Evolutionary conservation across 2,888 invertebrate genomes (phyloP).

Genomic region (Saturnia pavonia): DNA sequence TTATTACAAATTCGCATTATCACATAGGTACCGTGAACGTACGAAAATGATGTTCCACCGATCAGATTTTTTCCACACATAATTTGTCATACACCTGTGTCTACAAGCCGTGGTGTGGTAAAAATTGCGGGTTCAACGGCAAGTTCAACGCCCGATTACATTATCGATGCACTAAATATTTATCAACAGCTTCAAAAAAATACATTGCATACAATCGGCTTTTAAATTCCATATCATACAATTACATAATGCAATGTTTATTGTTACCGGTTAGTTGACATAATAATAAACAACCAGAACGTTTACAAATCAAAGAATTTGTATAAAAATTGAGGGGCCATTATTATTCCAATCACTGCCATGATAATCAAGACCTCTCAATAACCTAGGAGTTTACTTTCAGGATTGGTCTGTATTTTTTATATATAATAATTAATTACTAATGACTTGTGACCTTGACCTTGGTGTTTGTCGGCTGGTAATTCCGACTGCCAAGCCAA

Average conservation of each 20-base stretch:
- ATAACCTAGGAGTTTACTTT: too few species aligned
- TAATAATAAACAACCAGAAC: too few species aligned
- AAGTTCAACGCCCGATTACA: conserved; percentile 37
- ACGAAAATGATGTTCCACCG: background rate
- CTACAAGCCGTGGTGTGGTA: background rate
- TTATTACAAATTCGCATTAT: too few species aligned
- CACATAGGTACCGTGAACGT: background rate
- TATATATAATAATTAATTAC: too few species aligned
- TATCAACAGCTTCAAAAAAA: background rate
- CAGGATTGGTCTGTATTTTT: too few species aligned
- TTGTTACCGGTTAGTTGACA: background rate
- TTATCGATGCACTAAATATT: conserved; percentile 16
- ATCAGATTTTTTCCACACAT: background rate
- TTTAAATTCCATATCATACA: conserved; percentile 4
- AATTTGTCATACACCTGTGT: background rate
- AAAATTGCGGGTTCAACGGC: conserved; percentile 16
- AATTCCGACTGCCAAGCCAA: too few species aligned
- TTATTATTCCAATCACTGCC: too few species aligned
- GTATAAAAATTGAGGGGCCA: too few species aligned
- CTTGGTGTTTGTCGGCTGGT: too few species aligned
- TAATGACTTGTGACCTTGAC: too few species aligned
- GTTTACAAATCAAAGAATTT: too few species aligned
- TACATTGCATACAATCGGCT: background rate
- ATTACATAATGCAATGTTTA: background rate
- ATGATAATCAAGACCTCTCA: too few species aligned